These are phyloP conservation scores for Gastracanthus pulcherrimus DNA, from an alignment of 2,888 invertebrate species.

Conservation along the genomic window DNA sequence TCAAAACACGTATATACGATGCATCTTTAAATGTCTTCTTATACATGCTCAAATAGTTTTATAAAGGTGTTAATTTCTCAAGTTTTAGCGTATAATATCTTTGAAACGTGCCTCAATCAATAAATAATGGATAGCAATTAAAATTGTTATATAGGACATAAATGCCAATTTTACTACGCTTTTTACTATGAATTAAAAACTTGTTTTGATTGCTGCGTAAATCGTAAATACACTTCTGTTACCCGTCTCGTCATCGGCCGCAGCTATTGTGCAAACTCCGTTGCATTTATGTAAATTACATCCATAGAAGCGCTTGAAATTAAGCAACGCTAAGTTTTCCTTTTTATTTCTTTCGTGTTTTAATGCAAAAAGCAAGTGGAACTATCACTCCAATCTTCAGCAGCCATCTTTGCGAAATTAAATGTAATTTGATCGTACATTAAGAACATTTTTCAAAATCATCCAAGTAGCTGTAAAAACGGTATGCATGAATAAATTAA, in stretches of 20 bases:
- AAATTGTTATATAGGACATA: neutral
- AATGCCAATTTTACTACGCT: neutral
- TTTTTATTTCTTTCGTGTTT: neutral
- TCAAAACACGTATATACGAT: no score
- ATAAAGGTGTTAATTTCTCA: neutral
- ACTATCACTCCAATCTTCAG: neutral
- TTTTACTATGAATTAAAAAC: neutral
- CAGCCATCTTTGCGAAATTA: neutral
- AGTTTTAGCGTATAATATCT: neutral
- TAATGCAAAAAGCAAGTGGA: no score
- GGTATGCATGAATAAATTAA: neutral
- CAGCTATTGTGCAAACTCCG: neutral
- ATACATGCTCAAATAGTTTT: no score
- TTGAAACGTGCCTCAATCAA: neutral
- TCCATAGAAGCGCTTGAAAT: no score
- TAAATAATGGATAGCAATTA: neutral
- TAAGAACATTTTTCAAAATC: neutral
- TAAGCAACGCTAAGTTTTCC: neutral
- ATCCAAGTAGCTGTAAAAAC: no score
- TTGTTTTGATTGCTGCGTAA: neutral
- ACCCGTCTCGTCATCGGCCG: no score
- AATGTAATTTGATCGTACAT: neutral
- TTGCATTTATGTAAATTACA: neutral
- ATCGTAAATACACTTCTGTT: neutral
- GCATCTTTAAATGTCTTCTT: no score